Evolutionary conservation across 2,113 vertebrate genomes (phyloP).

Genomic region (Myxocyprinus asiaticus): DNA sequence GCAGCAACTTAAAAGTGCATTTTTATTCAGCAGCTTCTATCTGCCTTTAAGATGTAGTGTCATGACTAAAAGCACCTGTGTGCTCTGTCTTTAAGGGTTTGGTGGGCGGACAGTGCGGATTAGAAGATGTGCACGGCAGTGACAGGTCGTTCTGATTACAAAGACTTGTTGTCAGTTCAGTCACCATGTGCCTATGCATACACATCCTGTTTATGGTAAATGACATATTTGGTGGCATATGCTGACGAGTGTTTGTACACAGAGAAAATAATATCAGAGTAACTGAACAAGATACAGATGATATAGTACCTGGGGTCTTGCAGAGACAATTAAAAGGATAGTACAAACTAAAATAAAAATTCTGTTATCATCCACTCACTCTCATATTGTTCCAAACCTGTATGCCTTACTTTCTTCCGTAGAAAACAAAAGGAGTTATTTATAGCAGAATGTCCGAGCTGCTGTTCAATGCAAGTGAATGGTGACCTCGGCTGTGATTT

Average conservation of each 20-base stretch:
- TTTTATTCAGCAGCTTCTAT: not conserved
- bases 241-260: not conserved
- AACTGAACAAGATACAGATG: constrained; percentile 1
- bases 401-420: no score
- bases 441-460: no score
- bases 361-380: no score
- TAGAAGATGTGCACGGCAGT: constrained; percentile 4
- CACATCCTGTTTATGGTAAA: constrained; percentile 23
- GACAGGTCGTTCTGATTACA: constrained; percentile 31
- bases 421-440: no score
- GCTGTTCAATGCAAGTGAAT: no score
- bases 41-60: not conserved
- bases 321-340: constrained; percentile 62
- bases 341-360: no score
- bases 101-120: constrained; percentile 1
- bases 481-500: no score
- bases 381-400: no score
- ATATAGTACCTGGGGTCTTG: constrained; percentile 89
- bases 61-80: not conserved
- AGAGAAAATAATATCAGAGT: constrained; percentile 25
- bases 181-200: not conserved
- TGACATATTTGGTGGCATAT: constrained; percentile 15
- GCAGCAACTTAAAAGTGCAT: not conserved
- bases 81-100: not conserved
- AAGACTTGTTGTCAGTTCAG: constrained; percentile 13